Evolutionary conservation across 2,797 vertebrate genomes (phyloP), one percentile per base, ranked within the genome.

Genomic region (Neostethus bicornis): DNA sequence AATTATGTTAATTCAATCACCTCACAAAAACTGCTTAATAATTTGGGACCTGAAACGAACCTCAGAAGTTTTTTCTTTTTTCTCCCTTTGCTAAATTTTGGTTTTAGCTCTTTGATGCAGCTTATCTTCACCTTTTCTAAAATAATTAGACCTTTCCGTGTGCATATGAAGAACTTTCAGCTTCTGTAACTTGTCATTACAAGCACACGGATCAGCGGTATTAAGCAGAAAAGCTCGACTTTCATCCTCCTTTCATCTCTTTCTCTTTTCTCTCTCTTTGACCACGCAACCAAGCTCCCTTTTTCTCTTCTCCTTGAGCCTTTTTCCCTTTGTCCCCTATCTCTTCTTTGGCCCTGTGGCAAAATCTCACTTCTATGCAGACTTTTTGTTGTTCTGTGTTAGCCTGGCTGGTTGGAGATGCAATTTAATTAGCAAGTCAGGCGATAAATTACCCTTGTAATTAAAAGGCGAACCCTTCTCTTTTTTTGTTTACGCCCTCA

Each of bases 371-470:
- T 65, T 7, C 8, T 51, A 64, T 31, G 17, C 50, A 13, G 61
- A 60, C 19, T 72, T 69, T 51, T 43, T 60, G 72, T 59, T 51
- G 61, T 63, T 47, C n/a, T 32, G 43, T 45, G 54, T 58, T 37
- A 53, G 34, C 50, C 62, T 31, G 64, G 55, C 65, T 69, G 73
- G 70, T 65, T 61, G 63, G 75, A 75, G 70, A 75, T 5, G 35
- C 70, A 66, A 79, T 87, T 84, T 80, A 83, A 88, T 90, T 81
- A 87, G 65, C 66, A 68, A 82, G 77, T 66, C 73, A 77, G 66
- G 63, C 73, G 31, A 80, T 84, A 84, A 84, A 87, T 86, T 79
- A 71, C 59, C 48, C 49, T 34, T 0, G 47, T 82, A 82, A 82
- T 86, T 82, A 83, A 75, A 72, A 61, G 49, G n/a, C 65, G 35